Conservation (phyloP, 2,797 vertebrate genomes). For the Lindbergichthys nudifrons region DNA sequence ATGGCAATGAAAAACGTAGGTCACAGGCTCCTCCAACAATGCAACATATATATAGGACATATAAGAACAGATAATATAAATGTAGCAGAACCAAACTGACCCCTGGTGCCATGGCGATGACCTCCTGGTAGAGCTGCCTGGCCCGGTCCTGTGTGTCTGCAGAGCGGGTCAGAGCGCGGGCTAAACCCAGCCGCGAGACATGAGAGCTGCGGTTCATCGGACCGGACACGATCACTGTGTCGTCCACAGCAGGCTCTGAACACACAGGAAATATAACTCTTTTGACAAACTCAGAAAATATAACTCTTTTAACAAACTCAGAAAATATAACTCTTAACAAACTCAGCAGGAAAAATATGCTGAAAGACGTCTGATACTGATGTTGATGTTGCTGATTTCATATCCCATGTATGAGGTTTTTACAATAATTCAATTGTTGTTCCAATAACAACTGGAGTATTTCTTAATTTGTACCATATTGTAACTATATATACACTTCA, state of each 20-base stretch:
- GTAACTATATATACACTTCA: too few relatives aligned
- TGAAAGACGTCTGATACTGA: too few relatives aligned
- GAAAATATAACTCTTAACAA: too few relatives aligned
- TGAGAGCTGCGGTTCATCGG: conserved; percentile 74
- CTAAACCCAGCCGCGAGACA: conserved; percentile 74
- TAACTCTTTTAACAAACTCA: not conserved
- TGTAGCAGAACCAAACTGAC: conserved; percentile 44
- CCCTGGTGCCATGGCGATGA: conserved; percentile 79
- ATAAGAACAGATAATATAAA: not conserved
- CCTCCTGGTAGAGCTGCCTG: conserved; percentile 71
- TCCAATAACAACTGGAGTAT: not conserved
- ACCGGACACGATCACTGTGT: not conserved
- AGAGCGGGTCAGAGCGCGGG: conserved; percentile 69
- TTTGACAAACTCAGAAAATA: not conserved
- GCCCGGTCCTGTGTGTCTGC: conserved; percentile 62
- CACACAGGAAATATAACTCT: not conserved
- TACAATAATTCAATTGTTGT: not conserved
- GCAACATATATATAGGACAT: too few relatives aligned
- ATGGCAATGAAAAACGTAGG: too few relatives aligned
- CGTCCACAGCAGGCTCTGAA: conserved; percentile 42
- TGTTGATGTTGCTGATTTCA: not conserved
- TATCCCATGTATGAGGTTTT: not conserved
- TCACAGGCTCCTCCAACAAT: too few relatives aligned
- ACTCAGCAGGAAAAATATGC: not conserved
- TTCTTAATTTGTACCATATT: too few relatives aligned